Base-by-base conservation (phyloP, 2,113 vertebrate species). In the Chloropsis hardwickii region DNA sequence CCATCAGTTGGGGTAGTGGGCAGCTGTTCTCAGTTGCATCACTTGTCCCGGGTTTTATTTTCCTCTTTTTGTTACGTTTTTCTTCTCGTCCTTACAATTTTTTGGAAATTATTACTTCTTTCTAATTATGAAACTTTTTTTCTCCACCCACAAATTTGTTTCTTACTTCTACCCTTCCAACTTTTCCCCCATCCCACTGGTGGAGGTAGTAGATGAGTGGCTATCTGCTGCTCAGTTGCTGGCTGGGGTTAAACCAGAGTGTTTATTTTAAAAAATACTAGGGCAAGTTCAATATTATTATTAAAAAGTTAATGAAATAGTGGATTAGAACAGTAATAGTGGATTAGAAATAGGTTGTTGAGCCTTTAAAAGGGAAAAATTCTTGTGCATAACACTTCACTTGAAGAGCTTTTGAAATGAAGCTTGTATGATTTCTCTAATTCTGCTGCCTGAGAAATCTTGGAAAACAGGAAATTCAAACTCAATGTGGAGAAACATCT, bases 1-100 rank as follows among this genome's bases (percentile, higher is more conserved):
- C 42, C 31, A 13, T 69, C 2, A 0, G 5, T 24, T 0, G 1
- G 21, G 12, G 3, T 18, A 9, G 11, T 72, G 5, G 58, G 19
- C 11, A n/a, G 4, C n/a, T 56, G 18, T 85, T 69, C 65, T 72
- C 9, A 22, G 48, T 19, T 57, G 4, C 10, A 45, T 66, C 29
- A 27, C 39, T 48, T 53, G 6, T 42, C 29, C 20, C 65, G 27
- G 17, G 5, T 44, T 81, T 67, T 86, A 18, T 72, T 67, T 72
- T 77, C 22, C 8, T 50, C 11, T 70, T 22, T 69, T 78, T 54
- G 14, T 40, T 60, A 35, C 8, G 18, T 12, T 64, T 61, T 60
- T 31, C 35, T 54, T 19, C 6, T n/a, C 6, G 62, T 71, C 35
- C 35, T 42, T 72, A 42, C 1, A 42, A 2, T 64, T 25, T 44